Evolutionary conservation across 2,113 vertebrate species (phyloP).

Genomic region (Aspidoscelis tigris): DNA sequence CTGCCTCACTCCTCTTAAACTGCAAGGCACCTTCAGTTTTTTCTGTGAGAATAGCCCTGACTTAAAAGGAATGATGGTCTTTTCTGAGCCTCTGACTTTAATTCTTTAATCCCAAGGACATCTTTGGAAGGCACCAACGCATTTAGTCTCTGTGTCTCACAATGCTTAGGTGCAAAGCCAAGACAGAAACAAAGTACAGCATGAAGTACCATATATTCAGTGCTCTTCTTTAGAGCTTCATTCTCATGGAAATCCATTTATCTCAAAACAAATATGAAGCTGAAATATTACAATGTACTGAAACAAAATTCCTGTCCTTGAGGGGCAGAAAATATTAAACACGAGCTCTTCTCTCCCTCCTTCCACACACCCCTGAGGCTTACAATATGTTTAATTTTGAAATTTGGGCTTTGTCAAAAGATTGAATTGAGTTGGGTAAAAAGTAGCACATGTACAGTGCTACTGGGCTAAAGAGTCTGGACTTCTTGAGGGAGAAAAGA

Average conservation of each 20-base stretch:
- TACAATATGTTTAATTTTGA: not conserved
- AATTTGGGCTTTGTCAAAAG: not conserved
- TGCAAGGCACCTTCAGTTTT: not conserved
- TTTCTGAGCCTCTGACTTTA: not conserved
- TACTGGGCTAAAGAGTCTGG: not conserved
- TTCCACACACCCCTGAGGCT: not conserved
- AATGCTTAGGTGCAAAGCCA: not conserved
- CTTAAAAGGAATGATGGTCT: not conserved
- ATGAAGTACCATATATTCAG: not conserved
- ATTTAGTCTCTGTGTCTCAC: not conserved
- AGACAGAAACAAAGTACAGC: not conserved
- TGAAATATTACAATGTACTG: not conserved
- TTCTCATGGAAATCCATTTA: not conserved
- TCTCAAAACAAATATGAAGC: not conserved
- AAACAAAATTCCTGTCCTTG: not conserved
- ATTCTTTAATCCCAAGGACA: slow-evolving; percentile 4
- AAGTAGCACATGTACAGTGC: not conserved
- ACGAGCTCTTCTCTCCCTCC: not conserved
- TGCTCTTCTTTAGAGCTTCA: not conserved
- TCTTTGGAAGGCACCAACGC: not conserved
- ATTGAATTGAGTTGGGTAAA: not conserved
- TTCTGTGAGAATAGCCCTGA: not conserved
- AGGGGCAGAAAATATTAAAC: not conserved
- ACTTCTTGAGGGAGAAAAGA: not conserved
- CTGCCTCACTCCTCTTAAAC: not conserved